These are phyloP conservation scores for Dendrophyllia cribrosa DNA, from an alignment of 64 coral and sea anemone genomes.

Conservation along the genomic window DNA sequence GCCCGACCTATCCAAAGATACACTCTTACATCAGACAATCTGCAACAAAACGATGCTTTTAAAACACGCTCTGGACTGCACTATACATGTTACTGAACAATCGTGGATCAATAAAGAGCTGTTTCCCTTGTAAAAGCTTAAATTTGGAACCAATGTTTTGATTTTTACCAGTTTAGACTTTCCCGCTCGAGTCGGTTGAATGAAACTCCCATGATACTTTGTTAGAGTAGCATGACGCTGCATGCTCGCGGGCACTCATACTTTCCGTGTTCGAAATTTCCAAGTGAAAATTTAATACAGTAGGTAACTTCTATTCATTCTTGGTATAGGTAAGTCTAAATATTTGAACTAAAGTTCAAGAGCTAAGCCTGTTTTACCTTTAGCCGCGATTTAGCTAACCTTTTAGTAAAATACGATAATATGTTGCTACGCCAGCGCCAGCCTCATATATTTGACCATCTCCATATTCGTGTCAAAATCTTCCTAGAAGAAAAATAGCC, in stretches of 20 bases:
- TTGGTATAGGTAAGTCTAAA: too few species aligned
- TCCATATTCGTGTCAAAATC: too few species aligned
- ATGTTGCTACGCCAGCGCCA: too few species aligned
- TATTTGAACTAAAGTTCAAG: too few species aligned
- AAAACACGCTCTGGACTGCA: not conserved
- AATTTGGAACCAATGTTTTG: constrained; percentile 46
- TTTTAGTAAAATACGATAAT: too few species aligned
- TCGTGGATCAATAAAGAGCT: not conserved
- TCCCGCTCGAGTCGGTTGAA: constrained; percentile 68
- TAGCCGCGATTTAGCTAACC: too few species aligned
- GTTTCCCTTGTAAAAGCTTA: not conserved
- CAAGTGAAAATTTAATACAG: too few species aligned
- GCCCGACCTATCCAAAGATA: not conserved
- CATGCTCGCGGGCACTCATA: not conserved
- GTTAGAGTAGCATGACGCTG: not conserved
- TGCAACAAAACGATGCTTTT: not conserved
- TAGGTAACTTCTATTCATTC: too few species aligned
- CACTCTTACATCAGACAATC: not conserved
- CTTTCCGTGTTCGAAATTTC: too few species aligned
- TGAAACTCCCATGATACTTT: constrained; percentile 25
- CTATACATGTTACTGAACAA: not conserved
- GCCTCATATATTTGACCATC: too few species aligned
- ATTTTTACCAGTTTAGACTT: constrained; percentile 67
- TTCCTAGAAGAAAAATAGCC: too few species aligned
- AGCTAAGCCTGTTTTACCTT: too few species aligned